Percentiles rank a stretch among this genome's conserved stretches.
phyloP scores from a whole-genome alignment of 30 jellyfish, hydroid and myxozoan species.

The Aurelia aurita complex sp. Pacific region DNA sequence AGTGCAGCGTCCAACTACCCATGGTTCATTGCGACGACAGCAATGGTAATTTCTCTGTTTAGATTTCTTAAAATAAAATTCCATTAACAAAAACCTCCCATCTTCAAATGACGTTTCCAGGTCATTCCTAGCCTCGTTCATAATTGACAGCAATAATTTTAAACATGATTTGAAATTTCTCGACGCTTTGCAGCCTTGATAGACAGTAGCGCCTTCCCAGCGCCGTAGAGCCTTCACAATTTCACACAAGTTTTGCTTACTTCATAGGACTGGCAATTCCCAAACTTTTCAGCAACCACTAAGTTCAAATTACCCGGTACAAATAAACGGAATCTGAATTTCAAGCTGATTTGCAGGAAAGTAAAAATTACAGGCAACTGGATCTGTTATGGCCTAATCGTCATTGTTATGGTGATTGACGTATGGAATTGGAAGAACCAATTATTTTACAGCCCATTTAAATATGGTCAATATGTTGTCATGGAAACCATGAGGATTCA shows the following conservation, averaged over 20 bases:
- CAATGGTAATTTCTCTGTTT: conserved; percentile 24
- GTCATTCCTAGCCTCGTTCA: conserved; percentile 18
- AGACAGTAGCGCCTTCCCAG: no score
- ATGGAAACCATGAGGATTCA: conserved; percentile 6
- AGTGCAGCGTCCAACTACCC: no score
- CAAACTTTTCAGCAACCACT: conserved; percentile 15
- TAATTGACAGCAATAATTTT: no score
- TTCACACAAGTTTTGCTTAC: neutral
- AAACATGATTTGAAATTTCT: neutral
- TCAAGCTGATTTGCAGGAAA: conserved; percentile 26
- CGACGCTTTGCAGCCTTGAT: neutral
- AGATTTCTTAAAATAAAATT: conserved; percentile 57
- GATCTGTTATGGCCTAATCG: conserved; percentile 58
- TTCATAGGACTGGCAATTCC: conserved; percentile 68
- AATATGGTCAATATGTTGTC: conserved; percentile 34
- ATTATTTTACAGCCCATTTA: conserved; percentile 39
- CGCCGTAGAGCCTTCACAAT: neutral
- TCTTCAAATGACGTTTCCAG: conserved; percentile 64
- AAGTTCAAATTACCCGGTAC: conserved; percentile 59
- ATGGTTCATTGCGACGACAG: conserved; percentile 21
- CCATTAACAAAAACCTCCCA: conserved; percentile 14
- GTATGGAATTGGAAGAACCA: conserved; percentile 44
- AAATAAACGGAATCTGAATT: conserved; percentile 1
- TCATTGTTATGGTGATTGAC: conserved; percentile 37
- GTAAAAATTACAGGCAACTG: conserved; percentile 47